Percentiles rank a stretch among this genome's conserved stretches.
Evolutionary conservation across 2,113 vertebrate species (phyloP).

Genomic region (Montifringilla adamsi): DNA sequence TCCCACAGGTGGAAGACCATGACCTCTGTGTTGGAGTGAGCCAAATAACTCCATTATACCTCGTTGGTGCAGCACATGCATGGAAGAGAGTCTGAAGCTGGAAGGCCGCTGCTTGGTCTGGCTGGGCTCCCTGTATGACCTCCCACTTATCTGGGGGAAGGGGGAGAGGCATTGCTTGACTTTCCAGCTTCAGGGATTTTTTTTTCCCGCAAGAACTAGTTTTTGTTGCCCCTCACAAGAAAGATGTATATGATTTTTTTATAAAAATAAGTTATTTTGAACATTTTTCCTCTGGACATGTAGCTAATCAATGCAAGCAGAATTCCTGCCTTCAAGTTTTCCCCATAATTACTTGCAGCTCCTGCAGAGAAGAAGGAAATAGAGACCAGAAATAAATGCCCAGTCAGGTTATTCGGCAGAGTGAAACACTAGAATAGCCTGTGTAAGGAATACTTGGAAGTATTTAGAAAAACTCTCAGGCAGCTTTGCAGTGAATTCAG

Average conservation of each 20-base stretch:
- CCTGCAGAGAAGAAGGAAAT: not conserved
- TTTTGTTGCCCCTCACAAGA: not conserved
- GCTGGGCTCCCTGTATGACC: not conserved
- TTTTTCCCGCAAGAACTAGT: not conserved
- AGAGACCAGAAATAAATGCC: not conserved
- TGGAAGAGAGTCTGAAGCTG: not conserved
- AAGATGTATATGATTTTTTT: not conserved
- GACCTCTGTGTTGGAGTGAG: not conserved
- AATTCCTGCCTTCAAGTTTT: not conserved
- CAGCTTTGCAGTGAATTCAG: not conserved
- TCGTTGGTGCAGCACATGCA: not conserved
- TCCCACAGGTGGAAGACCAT: not conserved
- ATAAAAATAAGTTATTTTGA: not conserved
- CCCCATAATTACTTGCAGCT: not conserved
- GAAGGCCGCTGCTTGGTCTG: not conserved
- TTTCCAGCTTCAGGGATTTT: not conserved
- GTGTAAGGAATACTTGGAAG: not conserved
- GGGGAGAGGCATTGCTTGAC: not conserved
- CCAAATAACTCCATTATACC: not conserved
- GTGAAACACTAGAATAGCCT: not conserved
- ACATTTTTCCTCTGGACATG: fast-evolving
- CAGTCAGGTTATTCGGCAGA: not conserved
- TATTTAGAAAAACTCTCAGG: not conserved
- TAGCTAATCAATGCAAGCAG: not conserved
- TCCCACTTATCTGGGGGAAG: not conserved